Evolutionary conservation across 1,140 invertebrate genomes (phyloP).

Genomic region (Harpegnathos saltator): DNA sequence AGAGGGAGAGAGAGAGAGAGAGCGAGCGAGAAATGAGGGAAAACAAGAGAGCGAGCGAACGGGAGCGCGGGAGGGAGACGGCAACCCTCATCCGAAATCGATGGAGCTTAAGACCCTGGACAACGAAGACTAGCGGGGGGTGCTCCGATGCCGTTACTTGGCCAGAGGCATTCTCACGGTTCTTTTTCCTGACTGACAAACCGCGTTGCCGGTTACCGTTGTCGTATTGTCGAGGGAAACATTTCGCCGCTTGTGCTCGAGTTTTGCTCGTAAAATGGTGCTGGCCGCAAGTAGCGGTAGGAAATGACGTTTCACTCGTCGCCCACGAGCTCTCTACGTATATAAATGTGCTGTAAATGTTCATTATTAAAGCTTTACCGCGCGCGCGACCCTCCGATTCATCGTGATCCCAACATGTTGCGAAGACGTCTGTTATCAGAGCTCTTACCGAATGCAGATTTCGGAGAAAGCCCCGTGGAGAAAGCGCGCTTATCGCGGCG

Average conservation of each 20-base stretch:
- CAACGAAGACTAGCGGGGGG: slow-evolving; percentile 57
- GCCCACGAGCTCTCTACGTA: not conserved
- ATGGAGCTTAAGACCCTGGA: slow-evolving; percentile 83
- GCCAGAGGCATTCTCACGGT: slow-evolving; percentile 11
- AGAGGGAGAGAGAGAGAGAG: not conserved
- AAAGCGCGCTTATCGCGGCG: too few species aligned
- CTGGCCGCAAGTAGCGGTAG: not conserved
- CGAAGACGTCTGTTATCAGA: not conserved
- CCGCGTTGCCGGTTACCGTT: not conserved
- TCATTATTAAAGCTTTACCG: not conserved
- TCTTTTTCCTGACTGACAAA: slow-evolving; percentile 41
- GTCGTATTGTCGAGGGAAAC: not conserved
- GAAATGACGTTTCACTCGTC: not conserved
- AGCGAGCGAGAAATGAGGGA: not conserved
- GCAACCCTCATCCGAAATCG: slow-evolving; percentile 80
- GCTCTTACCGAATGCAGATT: too few species aligned
- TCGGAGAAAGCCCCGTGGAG: too few species aligned
- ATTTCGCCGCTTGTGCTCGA: not conserved
- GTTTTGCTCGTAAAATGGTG: not conserved
- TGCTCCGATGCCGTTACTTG: slow-evolving; percentile 7
- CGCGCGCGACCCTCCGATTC: not conserved
- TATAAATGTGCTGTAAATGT: too few species aligned
- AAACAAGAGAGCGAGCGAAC: not conserved
- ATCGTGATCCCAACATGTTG: too few species aligned
- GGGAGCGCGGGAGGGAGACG: slow-evolving; percentile 6